Conservation (phyloP, 92 coral and sea anemone species). For the Porites evermanni region DNA sequence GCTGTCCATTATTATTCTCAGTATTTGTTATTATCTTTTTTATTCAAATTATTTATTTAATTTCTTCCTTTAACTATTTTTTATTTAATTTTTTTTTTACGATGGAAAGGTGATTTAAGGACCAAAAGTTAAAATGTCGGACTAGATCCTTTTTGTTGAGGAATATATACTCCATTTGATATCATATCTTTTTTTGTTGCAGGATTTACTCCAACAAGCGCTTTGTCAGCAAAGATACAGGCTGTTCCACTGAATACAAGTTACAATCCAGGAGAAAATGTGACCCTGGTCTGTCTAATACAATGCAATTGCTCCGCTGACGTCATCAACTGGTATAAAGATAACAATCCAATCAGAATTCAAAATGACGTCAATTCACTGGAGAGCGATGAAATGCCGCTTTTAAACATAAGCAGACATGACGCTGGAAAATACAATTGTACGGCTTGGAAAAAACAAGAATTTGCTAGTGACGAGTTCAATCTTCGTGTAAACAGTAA, state of each 20-base stretch:
- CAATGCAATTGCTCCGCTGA: constrained; percentile 18
- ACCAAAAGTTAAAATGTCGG: not conserved
- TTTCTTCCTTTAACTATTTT: no score
- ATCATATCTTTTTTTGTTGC: not conserved
- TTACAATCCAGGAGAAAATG: constrained; percentile 31
- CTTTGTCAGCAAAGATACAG: constrained; percentile 13
- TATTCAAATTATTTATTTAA: no score
- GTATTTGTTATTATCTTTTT: no score
- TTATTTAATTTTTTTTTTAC: no score
- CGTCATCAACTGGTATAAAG: constrained; percentile 29
- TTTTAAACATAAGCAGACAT: not conserved
- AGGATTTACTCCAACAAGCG: constrained; percentile 1
- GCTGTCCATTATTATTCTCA: no score
- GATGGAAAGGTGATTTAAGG: not conserved
- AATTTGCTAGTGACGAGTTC: constrained; percentile 3
- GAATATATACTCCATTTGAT: not conserved
- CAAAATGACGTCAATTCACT: not conserved
- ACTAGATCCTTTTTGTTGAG: not conserved
- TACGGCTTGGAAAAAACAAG: not conserved
- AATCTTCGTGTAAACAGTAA: constrained; percentile 31
- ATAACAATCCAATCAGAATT: not conserved
- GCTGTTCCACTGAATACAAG: constrained; percentile 9
- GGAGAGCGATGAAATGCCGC: not conserved
- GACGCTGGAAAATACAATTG: constrained; percentile 33
- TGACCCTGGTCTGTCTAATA: constrained; percentile 26